Evolutionary conservation across 2,797 vertebrate genomes (phyloP).

Genomic region (Danionella dracula): DNA sequence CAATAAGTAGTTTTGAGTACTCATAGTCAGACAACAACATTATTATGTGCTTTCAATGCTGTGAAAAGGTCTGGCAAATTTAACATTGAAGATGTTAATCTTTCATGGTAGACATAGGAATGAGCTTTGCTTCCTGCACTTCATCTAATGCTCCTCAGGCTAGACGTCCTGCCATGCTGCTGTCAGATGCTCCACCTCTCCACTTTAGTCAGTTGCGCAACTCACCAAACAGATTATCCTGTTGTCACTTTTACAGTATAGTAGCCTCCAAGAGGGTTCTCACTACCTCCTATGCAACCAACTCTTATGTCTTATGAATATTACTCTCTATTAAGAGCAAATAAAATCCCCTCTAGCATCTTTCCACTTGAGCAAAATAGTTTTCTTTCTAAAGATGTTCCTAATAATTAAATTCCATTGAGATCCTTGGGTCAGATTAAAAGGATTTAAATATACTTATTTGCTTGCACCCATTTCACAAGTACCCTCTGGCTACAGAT

Average conservation of each 20-base stretch:
- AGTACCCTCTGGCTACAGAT: slow-evolving; percentile 2
- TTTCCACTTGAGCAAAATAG: slow-evolving; percentile 37
- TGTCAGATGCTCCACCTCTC: slow-evolving; percentile 31
- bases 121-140: slow-evolving; percentile 42
- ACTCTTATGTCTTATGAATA: no score
- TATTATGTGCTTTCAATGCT: not conserved
- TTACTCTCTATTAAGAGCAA: no score
- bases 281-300: not conserved
- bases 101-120: slow-evolving; percentile 4
- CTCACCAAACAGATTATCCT: slow-evolving; percentile 46
- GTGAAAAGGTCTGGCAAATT: not conserved
- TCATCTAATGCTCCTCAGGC: slow-evolving; percentile 17
- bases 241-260: slow-evolving; percentile 31
- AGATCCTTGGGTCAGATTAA: not conserved
- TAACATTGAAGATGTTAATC: slow-evolving; percentile 23
- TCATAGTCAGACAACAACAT: not conserved
- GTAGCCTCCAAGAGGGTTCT: slow-evolving; percentile 23
- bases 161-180: slow-evolving; percentile 22
- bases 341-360: slow-evolving; percentile 7
- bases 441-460: slow-evolving; percentile 26
- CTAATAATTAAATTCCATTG: slow-evolving; percentile 37
- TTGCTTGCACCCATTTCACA: not conserved
- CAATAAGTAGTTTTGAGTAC: not conserved
- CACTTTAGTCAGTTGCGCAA: no score
- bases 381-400: slow-evolving; percentile 42